Base-by-base conservation (phyloP, 2,797 vertebrate genomes). In the Lithobates pipiens region DNA sequence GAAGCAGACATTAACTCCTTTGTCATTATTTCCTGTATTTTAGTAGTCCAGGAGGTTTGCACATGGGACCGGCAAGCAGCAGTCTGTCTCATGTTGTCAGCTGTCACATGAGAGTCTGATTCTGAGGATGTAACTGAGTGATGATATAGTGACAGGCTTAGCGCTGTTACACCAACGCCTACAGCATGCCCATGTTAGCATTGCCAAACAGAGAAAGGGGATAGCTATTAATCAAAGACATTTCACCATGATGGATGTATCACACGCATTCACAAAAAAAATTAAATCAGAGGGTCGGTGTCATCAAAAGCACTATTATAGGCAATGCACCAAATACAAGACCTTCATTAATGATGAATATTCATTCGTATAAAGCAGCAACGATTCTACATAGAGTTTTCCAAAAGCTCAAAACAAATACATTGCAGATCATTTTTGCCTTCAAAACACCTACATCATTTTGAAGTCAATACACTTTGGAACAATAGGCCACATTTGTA, bases 1-100 rank as follows among this genome's bases (percentile, higher is more conserved):
- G 94, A 94, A 93, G 94, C 95, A 95, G 96, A 95, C 94, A 96
- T 97, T 96, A 96, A 96, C 95, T 96, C 96, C 95, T 96, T 97
- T 96, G 94, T 96, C 95, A 94, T 93, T 89, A 89, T 94, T 93
- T 93, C 93, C 93, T 94, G 94, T 95, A 95, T 95, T 96, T 96
- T 96, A 96, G 94, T 94, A 95, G 95, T 95, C 92, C 95, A 94
- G 94, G 94, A 93, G 94, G 95, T 92, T 91, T 95, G 94, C 95
- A 95, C 94, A 95, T 95, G 94, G 95, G 95, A 95, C 96, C 94
- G 95, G 92, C 91, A 94, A 91, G 93, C 93, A 94, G 93, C 93
- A 89, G 93, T 93, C 94, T 94, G 94, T 90, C 92, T 94, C 81
- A 92, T 92, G 93, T 92, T 89, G 93, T 89, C 88, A 88, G 93